These are phyloP conservation scores for Formica selysi DNA, from an alignment of 1,140 invertebrate species.

Conservation along the genomic window DNA sequence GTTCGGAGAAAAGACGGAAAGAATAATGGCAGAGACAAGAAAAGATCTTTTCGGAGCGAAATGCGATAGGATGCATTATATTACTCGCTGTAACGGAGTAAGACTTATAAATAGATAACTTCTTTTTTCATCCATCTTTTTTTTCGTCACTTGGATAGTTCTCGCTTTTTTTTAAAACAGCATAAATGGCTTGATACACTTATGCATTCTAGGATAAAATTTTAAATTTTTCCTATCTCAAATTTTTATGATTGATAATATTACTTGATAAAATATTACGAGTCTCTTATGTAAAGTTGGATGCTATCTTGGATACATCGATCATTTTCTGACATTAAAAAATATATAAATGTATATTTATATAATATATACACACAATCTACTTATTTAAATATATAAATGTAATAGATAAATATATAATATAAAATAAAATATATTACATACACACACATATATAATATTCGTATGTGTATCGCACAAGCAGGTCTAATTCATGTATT, in stretches of 20 bases:
- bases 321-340: not conserved
- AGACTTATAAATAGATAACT: not conserved
- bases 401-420: too few species aligned
- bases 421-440: too few species aligned
- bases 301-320: not conserved
- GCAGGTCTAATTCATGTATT: slow-evolving; percentile 35
- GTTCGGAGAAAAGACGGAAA: not conserved
- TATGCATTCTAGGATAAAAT: not conserved
- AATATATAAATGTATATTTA: too few species aligned
- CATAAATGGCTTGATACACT: not conserved
- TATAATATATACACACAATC: too few species aligned
- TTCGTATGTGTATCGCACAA: not conserved
- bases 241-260: not conserved
- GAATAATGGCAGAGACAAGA: not conserved
- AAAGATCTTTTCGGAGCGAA: not conserved
- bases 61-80: not conserved
- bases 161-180: not conserved
- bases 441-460: not conserved
- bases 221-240: not conserved
- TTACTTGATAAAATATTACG: not conserved
- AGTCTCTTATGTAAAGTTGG: not conserved
- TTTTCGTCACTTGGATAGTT: not conserved
- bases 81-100: not conserved
- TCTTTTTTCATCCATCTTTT: not conserved
- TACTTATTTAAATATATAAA: too few species aligned